Base-by-base conservation (phyloP, 1,140 invertebrate species). In the Chironomus tepperi region DNA sequence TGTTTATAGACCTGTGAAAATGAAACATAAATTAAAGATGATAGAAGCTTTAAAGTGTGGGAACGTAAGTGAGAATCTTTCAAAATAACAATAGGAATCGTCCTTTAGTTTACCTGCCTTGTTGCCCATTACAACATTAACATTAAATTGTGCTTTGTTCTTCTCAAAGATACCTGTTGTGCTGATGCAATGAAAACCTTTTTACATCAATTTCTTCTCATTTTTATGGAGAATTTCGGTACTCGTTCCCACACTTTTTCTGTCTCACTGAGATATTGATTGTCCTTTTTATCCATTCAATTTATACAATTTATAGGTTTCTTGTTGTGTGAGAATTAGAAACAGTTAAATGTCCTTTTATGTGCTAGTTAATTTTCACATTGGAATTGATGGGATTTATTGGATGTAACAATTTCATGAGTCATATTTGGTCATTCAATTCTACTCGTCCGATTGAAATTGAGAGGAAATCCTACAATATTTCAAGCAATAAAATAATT, bases 1-100 rank as follows among this genome's bases (percentile, higher is more conserved):
- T 57, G 47, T 57, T 57, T 57, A 57, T 57, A 57, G 47, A 57
- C 47, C 47, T 57, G 47, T 57, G 47, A 57, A 57, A 57, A 57
- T 57, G 5, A 47, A 47, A 47, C 43, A 57, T 57, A 57, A 57
- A 57, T 57, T 57, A 57, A 15, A 57, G 12, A 34, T 34, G 24
- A 34, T 34, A 34, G 24, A 34, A 34, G 24, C 24, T 34, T 34
- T 34, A 12, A n/a, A 57, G 47, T 57, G 47, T 57, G 47, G 47
- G 47, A 57, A 57, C 12, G 47, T n/a, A 57, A 57, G 47, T 57
- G 47, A 57, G 47, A 57, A 57, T 57, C 47, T n/a, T 57, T 57
- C 47, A 57, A 15, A 57, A 57, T 34, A 34, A 34, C 24, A 34
- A 34, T 34, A 34, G 24, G 24, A 34, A 34, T 34, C 24, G 24